Percentiles rank a stretch among this genome's conserved stretches.
Conservation (phyloP, 2,888 invertebrate genomes). For the Cantharis lateralis region DNA sequence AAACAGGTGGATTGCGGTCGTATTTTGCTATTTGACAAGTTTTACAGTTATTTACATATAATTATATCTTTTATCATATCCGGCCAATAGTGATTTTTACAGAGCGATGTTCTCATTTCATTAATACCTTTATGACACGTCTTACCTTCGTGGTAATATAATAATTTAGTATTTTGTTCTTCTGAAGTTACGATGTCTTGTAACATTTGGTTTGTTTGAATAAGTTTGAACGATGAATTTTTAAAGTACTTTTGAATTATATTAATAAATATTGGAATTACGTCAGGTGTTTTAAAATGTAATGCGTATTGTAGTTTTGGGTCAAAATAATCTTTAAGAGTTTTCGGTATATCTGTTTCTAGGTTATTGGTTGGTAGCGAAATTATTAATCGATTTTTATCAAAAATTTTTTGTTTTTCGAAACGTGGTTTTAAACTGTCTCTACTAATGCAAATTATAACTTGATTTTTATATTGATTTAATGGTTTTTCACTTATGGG, state of each 20-base stretch:
- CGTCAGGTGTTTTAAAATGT: slow-evolving; percentile 2
- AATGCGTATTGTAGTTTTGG: slow-evolving; percentile 15
- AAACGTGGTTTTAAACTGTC: background rate
- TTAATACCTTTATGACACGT: slow-evolving; percentile 23
- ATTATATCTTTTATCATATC: slow-evolving; percentile 10
- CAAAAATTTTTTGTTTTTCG: background rate
- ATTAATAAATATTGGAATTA: background rate
- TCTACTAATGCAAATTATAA: no score
- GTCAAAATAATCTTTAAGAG: slow-evolving; percentile 17
- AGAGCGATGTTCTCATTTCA: slow-evolving; percentile 13
- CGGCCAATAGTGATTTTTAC: slow-evolving; percentile 20
- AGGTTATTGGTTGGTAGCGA: slow-evolving; percentile 4
- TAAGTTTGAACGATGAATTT: slow-evolving; percentile 8
- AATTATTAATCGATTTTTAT: slow-evolving; percentile 4
- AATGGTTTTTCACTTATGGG: background rate
- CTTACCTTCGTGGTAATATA: slow-evolving; percentile 21
- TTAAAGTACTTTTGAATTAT: slow-evolving; percentile 15
- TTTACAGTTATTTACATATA: slow-evolving; percentile 16
- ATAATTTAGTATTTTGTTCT: slow-evolving; percentile 6
- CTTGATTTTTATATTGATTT: slow-evolving; percentile 8
- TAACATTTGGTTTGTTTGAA: slow-evolving; percentile 6
- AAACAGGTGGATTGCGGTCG: background rate
- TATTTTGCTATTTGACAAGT: slow-evolving; percentile 14
- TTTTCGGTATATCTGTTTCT: slow-evolving; percentile 8
- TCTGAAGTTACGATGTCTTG: slow-evolving; percentile 9